Evolutionary conservation across 2,797 vertebrate genomes (phyloP), one percentile per base, ranked within the genome.

Genomic region (Simalia tracyae): DNA sequence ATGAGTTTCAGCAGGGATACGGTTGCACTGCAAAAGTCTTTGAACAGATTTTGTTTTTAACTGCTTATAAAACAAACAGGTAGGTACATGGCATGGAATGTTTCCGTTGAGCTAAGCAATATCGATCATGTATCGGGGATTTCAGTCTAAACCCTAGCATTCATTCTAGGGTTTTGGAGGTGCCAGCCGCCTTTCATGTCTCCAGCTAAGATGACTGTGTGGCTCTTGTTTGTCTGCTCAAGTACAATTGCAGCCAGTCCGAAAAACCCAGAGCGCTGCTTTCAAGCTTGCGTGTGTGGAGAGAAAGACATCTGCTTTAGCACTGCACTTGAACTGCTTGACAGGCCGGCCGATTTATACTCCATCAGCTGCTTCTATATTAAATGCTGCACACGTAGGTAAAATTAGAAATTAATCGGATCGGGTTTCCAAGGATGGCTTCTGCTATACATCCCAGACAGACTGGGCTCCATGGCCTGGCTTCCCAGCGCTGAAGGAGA

Each of bases 361-460:
- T 96, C 93, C 95, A 96, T 94, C 98, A 98, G 97, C 97, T 98
- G 98, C 94, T 95, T 91, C 97, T 95, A 96, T 96, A 97, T 96
- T 97, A 95, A 96, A 97, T 97, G 95, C 96, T 95, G 90, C 12
- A 94, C 93, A 92, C 0, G 0, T 11, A 93, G 97, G 94, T 97
- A 97, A 97, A 98, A 97, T 97, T 97, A 97, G 97, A 96, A 95
- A 92, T 95, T 96, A 97, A 93, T 91, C 66, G 5, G 96, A 92
- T 97, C 95, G 7, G 92, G 72, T 97, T 97, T 95, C 97, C 94
- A 31, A 90, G 90, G n/a, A 91, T 91, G 94, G 92, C 61, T 86
- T 93, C 2, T 93, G 86, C 88, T 59, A 57, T 68, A 26, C 90
- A 90, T 93, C 94, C 89, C 90, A 93, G 93, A 93, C 94, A 31